Evolutionary conservation across 2,113 vertebrate genomes (phyloP), one percentile per base, ranked within the genome.

Genomic region (Gymnogyps californianus): DNA sequence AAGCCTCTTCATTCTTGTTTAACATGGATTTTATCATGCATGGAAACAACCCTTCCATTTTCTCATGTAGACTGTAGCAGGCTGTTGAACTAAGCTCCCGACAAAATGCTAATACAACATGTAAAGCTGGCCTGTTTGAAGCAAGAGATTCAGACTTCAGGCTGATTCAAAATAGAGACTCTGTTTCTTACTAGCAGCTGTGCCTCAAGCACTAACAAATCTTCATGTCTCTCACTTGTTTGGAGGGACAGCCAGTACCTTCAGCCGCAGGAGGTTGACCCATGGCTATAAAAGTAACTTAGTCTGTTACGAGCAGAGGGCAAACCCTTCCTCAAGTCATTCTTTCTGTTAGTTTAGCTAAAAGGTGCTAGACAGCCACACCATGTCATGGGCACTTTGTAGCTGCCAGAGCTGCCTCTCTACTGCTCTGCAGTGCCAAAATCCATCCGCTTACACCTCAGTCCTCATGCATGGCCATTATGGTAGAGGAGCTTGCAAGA

Each of bases 321-420:
- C 8, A 58, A 93, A 71, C 7, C 25, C 4, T 91, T 84, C 29
- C 22, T 51, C 32, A 64, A 78, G 24, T 22, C 49, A 13, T 13
- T 88, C 11, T 57, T 79, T 32, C 57, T 49, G 6, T 31, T 49
- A 46, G 28, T 47, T 82, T 70, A 44, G 13, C 38, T 74, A 34
- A 89, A 80, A 64, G 31, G 14, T 6, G 10, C 28, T 83, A 46
- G 49, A 32, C 40, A 85, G 52, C 31, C 52, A 31, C 14, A 36
- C 4, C 0, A 2, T 32, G 5, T 70, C 40, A 22, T 5, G 10
- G 54, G 5, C 36, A 34, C 11, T 58, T 74, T 1, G 0, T 21
- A 70, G 34, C 9, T 59, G 15, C 31, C 51, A 71, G 26, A 85
- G 5, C 13, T 70, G 34, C 44, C 36, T 71, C 38, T 64, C 21